A percentile compares a stretch with the other conserved stretches of the same genome.
Evolutionary conservation across 2,888 invertebrate genomes (phyloP).

Genomic region (Mythimna albipuncta): DNA sequence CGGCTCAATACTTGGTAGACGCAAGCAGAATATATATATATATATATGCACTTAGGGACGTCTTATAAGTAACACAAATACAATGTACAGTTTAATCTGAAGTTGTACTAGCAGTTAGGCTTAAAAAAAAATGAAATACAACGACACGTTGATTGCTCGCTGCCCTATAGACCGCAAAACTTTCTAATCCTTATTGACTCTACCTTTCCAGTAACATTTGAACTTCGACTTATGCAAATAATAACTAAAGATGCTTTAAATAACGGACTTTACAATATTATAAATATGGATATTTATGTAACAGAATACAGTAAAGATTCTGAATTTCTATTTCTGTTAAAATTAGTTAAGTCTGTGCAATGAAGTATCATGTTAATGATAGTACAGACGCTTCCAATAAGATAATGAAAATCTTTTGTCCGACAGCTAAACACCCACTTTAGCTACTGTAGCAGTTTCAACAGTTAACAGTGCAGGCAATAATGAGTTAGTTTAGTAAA

Average conservation of each 20-base stretch:
- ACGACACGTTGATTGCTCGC: constrained; percentile 2
- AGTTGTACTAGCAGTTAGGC: background rate
- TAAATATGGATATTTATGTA: constrained; percentile 36
- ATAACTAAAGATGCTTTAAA: constrained; percentile 26
- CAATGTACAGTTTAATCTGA: constrained; percentile 1
- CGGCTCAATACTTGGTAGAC: background rate
- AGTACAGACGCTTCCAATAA: constrained; percentile 67
- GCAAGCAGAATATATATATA: background rate
- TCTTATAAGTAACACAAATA: background rate
- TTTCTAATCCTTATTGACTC: constrained; percentile 40
- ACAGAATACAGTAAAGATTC: constrained; percentile 15
- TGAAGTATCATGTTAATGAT: constrained; percentile 72
- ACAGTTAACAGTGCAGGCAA: constrained; percentile 57
- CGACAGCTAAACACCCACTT: constrained; percentile 65
- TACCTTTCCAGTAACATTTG: constrained; percentile 24
- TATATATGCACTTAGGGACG: background rate
- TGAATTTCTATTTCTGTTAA: constrained; percentile 26
- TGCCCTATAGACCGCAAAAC: constrained; percentile 16
- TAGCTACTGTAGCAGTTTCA: constrained; percentile 32
- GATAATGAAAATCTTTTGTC: constrained; percentile 81
- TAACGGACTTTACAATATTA: constrained; percentile 24
- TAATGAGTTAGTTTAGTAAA: constrained; percentile 78
- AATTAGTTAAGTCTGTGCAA: constrained; percentile 33
- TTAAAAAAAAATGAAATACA: constrained; percentile 6
- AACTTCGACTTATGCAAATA: constrained; percentile 41